Evolutionary conservation across 2,113 vertebrate genomes (phyloP), one percentile per base, ranked within the genome.

Genomic region (Oreamnos americanus): DNA sequence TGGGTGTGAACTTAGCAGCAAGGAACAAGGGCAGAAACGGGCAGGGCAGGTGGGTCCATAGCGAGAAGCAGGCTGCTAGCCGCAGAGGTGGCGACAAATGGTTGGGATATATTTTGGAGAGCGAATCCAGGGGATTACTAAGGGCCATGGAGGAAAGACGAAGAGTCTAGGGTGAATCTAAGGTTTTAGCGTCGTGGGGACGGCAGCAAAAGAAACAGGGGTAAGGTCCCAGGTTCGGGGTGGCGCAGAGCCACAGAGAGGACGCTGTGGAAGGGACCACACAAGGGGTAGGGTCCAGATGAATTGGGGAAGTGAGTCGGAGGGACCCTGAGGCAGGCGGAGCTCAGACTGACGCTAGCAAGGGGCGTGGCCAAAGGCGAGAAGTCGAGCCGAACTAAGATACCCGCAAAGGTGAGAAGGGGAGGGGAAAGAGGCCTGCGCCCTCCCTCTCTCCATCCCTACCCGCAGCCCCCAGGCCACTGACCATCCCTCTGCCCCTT

Each of bases 391-490:
- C 19, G 53, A 49, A 30, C 30, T 23, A n/a, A 53, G 76, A 62
- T 9, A 14, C 83, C 1, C 21, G 25, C 25, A 14, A 39, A 30
- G 16, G 21, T 45, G 51, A 23, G n/a, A 16, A 5, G 5, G 9
- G 21, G 49, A 39, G 13, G 3, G 13, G 1, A 26, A 13, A 43
- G 47, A n/a, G 21, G 3, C 76, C 89, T 17, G 57, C 5, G 26
- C 2, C 49, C 51, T 51, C 47, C 60, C 43, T 33, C 28, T 51
- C 58, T 43, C 47, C 16, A 9, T 33, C 7, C 60, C 12, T 36
- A 5, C 2, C 4, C 8, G 11, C 3, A 28, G 16, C 0, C 21
- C 60, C 9, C 36, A 14, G 13, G 58, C 43, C 30, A 4, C 81
- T 92, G 84, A 86, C 51, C 15, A 13, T 25, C n/a, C 23, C 45